Evolutionary conservation across 2,888 invertebrate genomes (phyloP).

Genomic region (Aphrophora alni): DNA sequence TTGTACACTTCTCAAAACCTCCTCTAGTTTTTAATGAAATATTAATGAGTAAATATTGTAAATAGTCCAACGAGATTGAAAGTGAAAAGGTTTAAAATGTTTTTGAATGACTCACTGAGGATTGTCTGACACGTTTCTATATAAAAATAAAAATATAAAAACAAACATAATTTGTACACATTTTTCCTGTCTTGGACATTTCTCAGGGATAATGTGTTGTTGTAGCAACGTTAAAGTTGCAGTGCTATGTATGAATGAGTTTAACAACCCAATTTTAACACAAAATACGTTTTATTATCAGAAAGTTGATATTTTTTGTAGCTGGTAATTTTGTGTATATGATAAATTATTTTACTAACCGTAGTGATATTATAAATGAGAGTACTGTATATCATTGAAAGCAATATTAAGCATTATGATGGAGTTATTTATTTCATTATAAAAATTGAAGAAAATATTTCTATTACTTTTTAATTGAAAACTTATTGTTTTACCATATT

Average conservation of each 20-base stretch:
- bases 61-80: background rate
- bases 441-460: background rate
- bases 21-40: too few species aligned
- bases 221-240: background rate
- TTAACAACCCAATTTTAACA: background rate
- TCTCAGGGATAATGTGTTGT: background rate
- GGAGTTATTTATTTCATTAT: background rate
- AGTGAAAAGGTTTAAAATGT: background rate
- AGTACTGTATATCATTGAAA: too few species aligned
- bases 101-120: background rate
- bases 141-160: background rate
- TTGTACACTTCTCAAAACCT: too few species aligned
- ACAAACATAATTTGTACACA: background rate
- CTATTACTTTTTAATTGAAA: background rate
- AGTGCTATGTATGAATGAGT: background rate
- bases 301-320: background rate
- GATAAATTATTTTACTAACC: constrained; percentile 3
- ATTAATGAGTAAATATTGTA: background rate
- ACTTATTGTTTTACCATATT: background rate
- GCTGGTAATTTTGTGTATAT: background rate
- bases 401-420: too few species aligned
- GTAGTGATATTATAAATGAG: background rate
- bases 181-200: background rate
- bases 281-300: background rate
- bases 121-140: background rate